Percentiles rank a stretch among this genome's conserved stretches.
These are phyloP conservation scores for Linnaemya tessellans DNA, from an alignment of 2,888 invertebrate species.

Conservation along the genomic window DNA sequence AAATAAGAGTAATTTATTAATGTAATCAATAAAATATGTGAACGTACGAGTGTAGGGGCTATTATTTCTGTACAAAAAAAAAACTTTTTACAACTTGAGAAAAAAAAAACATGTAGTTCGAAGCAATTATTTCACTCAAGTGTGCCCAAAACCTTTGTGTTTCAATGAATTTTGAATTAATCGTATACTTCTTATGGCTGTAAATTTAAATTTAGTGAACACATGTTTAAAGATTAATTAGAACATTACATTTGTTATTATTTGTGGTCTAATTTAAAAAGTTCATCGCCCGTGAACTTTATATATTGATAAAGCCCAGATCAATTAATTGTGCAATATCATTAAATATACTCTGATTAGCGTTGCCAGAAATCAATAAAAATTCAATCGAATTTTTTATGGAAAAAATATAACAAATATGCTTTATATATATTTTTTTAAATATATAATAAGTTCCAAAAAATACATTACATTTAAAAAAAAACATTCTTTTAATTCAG, in stretches of 20 bases:
- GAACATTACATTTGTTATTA: neutral
- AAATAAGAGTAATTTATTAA: slow-evolving; percentile 41
- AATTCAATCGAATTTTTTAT: too few relatives aligned
- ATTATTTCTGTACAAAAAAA: neutral
- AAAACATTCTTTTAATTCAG: too few relatives aligned
- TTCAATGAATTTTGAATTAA: slow-evolving; percentile 50
- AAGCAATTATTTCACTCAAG: neutral
- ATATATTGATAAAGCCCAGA: neutral
- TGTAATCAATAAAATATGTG: slow-evolving; percentile 36
- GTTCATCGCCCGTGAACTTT: neutral
- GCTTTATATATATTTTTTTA: too few relatives aligned
- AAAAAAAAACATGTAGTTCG: neutral
- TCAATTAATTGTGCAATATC: slow-evolving; percentile 7
- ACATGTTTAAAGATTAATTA: neutral
- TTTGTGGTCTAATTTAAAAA: neutral
- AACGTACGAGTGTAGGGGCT: neutral
- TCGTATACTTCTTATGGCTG: neutral
- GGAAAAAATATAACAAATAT: too few relatives aligned
- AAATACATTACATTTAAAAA: too few relatives aligned
- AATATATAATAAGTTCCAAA: too few relatives aligned
- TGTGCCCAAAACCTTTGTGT: slow-evolving; percentile 25
- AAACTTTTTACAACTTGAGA: neutral
- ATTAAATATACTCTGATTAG: neutral
- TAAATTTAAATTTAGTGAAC: slow-evolving; percentile 18
- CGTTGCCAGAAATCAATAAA: too few relatives aligned